Evolutionary conservation across 2,888 invertebrate genomes (phyloP).

Genomic region (Carcina quercana): DNA sequence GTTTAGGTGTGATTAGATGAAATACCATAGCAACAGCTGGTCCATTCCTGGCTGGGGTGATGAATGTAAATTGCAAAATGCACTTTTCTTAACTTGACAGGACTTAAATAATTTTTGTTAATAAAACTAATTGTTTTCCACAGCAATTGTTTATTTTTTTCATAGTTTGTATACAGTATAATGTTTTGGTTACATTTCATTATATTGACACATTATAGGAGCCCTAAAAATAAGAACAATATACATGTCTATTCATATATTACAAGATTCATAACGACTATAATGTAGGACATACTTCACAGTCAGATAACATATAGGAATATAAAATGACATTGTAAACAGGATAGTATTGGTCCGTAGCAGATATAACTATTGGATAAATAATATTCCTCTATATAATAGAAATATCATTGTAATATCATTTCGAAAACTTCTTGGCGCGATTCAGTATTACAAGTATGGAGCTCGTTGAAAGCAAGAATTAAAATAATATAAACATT

Average conservation of each 20-base stretch:
- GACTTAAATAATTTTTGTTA: conserved; percentile 17
- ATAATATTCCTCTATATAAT: conserved; percentile 22
- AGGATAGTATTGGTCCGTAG: conserved; percentile 57
- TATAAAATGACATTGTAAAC: conserved; percentile 46
- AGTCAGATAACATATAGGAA: conserved; percentile 43
- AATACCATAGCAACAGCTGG: no score
- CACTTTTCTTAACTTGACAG: no score
- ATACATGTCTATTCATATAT: conserved; percentile 62
- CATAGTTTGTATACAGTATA: conserved; percentile 67
- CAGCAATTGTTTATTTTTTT: conserved; percentile 64
- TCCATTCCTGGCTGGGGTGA: no score
- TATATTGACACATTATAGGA: conserved; percentile 66
- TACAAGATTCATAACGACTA: conserved; percentile 59
- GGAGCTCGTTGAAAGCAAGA: no score
- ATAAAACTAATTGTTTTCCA: conserved; percentile 30
- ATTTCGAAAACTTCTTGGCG: conserved; percentile 20
- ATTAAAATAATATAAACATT: no score
- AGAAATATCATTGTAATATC: conserved; percentile 43
- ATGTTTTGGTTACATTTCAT: conserved; percentile 71
- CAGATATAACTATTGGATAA: conserved; percentile 31
- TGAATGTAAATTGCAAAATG: no score
- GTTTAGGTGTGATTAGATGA: no score
- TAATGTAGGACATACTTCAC: conserved; percentile 39
- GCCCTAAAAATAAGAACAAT: conserved; percentile 67
- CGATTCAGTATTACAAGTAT: no score